A percentile compares a stretch with the other conserved stretches of the same genome.
These are phyloP conservation scores for Meteorus sp. DNA, from an alignment of 1,140 invertebrate genomes.

Conservation along the genomic window DNA sequence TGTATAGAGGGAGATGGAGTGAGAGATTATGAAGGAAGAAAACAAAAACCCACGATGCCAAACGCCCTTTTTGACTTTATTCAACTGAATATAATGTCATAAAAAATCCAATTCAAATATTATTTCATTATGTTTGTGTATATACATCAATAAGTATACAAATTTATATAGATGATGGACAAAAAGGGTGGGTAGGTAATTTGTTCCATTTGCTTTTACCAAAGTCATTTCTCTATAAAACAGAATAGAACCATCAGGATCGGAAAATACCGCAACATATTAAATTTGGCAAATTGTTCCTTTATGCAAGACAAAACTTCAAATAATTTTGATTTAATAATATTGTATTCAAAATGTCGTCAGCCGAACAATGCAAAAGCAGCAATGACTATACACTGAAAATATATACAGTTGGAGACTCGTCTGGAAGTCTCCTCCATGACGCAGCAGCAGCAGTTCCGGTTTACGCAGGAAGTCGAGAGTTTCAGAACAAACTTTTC, in stretches of 20 bases:
- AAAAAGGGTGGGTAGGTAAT: too few species aligned
- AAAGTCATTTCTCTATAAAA: too few species aligned
- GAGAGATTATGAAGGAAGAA: slow-evolving; percentile 6
- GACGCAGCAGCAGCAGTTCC: slow-evolving; percentile 18
- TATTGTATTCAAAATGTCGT: slow-evolving; percentile 3
- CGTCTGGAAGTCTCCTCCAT: slow-evolving; percentile 1
- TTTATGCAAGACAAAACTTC: too few species aligned
- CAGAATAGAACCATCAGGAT: too few species aligned
- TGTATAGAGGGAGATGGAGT: too few species aligned
- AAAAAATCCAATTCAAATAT: background rate
- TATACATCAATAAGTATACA: background rate
- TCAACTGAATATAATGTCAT: background rate
- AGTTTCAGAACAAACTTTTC: slow-evolving; percentile 20
- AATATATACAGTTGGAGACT: slow-evolving; percentile 3
- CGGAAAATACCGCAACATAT: too few species aligned
- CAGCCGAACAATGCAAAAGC: slow-evolving; percentile 16
- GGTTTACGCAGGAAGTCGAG: slow-evolving; percentile 21
- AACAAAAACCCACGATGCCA: background rate
- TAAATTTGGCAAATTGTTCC: too few species aligned
- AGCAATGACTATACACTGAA: background rate
- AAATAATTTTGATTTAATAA: slow-evolving; percentile 6
- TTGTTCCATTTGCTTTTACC: too few species aligned
- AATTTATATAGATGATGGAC: too few species aligned
- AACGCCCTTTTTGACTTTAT: slow-evolving; percentile 12
- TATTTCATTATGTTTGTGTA: background rate